phyloP scores from a whole-genome alignment of 2,888 invertebrate species.

The Drosophila setosimentum region DNA sequence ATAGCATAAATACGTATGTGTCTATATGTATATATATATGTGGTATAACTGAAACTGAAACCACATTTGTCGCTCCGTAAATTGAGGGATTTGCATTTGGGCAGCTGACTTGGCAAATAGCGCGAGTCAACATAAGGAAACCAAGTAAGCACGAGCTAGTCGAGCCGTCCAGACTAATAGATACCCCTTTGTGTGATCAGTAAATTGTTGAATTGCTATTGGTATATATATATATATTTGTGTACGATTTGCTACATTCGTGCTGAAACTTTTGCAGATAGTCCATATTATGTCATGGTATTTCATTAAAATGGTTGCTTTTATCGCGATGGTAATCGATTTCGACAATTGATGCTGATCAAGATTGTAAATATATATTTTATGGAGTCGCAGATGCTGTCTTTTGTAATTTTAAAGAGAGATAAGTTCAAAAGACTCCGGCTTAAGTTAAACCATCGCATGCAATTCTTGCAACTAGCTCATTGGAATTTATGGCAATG shows the following conservation, averaged over 20 bases:
- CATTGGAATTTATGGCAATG: background rate
- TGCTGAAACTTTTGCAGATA: background rate
- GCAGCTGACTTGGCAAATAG: constrained; percentile 52
- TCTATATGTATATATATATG: background rate
- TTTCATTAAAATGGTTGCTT: background rate
- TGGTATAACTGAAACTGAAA: constrained; percentile 46
- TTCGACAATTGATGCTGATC: background rate
- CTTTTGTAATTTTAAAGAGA: background rate
- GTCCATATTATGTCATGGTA: background rate
- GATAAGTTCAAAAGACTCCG: background rate
- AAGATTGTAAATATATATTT: background rate
- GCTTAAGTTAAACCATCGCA: background rate
- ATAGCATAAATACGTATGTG: background rate
- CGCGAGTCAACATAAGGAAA: constrained; percentile 4
- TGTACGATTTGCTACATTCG: background rate
- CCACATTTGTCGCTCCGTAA: constrained; percentile 49
- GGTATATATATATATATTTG: background rate
- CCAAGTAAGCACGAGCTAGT: background rate
- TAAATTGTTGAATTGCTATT: background rate
- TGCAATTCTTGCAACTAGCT: background rate
- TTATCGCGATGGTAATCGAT: background rate
- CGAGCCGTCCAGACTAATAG: background rate
- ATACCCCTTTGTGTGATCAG: background rate
- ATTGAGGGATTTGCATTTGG: constrained; percentile 35
- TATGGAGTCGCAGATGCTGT: background rate